Evolutionary conservation across 2,113 vertebrate genomes (phyloP).

Genomic region (Macquaria australasica): DNA sequence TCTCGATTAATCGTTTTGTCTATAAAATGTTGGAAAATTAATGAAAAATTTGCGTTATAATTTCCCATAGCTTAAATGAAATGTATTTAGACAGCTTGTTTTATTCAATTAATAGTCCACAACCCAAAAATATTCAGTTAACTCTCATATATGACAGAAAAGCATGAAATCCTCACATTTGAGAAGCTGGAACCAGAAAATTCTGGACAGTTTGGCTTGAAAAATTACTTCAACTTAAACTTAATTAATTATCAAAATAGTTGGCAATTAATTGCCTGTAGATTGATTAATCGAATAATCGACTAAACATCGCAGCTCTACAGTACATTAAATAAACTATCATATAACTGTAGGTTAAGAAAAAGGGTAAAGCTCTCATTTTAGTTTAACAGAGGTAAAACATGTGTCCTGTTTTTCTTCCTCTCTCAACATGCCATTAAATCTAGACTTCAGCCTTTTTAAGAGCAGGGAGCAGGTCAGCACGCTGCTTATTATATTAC

Average conservation of each 20-base stretch:
- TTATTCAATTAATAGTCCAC: background rate
- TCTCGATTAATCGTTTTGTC: rapidly evolving
- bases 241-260: background rate
- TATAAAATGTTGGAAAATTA: background rate
- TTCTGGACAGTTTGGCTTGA: background rate
- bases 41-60: background rate
- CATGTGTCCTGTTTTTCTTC: background rate
- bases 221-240: background rate
- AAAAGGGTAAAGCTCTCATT: background rate
- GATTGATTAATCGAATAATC: background rate
- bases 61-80: background rate
- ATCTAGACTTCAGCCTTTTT: background rate
- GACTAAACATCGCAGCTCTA: background rate
- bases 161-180: background rate
- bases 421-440: background rate
- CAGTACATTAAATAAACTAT: background rate
- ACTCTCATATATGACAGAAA: background rate
- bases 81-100: background rate
- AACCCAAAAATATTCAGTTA: background rate
- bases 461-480: background rate
- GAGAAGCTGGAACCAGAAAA: background rate
- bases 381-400: background rate
- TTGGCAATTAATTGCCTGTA: no score
- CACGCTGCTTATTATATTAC: background rate
- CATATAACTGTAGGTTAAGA: background rate